Conservation (phyloP, 2,888 invertebrate genomes). For the Pyralis farinalis region DNA sequence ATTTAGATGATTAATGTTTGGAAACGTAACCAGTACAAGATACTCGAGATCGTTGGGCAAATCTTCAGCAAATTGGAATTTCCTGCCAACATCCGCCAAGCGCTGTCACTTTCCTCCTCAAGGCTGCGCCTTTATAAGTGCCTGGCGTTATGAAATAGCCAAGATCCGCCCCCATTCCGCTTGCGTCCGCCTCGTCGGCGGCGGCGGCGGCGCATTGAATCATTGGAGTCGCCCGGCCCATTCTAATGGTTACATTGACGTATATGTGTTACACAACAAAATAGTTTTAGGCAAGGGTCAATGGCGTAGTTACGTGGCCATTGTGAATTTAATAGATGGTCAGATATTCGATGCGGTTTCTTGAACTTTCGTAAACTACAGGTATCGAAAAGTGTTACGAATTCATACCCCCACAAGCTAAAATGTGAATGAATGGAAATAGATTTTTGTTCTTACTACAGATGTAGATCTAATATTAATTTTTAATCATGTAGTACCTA, state of each 20-base stretch:
- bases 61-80: no score
- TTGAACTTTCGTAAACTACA: no score
- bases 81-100: conserved; percentile 35
- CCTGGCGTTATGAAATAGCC: conserved; percentile 53
- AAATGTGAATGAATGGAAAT: no score
- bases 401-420: no score
- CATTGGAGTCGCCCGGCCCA: conserved; percentile 40
- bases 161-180: conserved; percentile 50
- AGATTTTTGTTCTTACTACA: no score
- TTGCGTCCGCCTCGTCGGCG: conserved; percentile 39
- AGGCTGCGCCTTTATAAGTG: conserved; percentile 20
- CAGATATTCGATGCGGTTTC: no score
- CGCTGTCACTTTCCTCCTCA: conserved; percentile 48
- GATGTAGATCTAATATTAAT: no score
- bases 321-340: neutral
- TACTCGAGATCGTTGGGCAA: neutral
- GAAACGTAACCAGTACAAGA: neutral
- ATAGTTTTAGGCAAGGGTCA: conserved; percentile 46
- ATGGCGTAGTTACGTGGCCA: conserved; percentile 30
- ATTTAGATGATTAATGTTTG: conserved; percentile 1
- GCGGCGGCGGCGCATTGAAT: conserved; percentile 37
- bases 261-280: conserved; percentile 43
- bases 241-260: conserved; percentile 46
- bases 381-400: no score
- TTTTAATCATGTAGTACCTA: no score